A percentile compares a stretch with the other conserved stretches of the same genome.
Evolutionary conservation across 1,140 invertebrate species (phyloP).

Genomic region (Planococcus citri): DNA sequence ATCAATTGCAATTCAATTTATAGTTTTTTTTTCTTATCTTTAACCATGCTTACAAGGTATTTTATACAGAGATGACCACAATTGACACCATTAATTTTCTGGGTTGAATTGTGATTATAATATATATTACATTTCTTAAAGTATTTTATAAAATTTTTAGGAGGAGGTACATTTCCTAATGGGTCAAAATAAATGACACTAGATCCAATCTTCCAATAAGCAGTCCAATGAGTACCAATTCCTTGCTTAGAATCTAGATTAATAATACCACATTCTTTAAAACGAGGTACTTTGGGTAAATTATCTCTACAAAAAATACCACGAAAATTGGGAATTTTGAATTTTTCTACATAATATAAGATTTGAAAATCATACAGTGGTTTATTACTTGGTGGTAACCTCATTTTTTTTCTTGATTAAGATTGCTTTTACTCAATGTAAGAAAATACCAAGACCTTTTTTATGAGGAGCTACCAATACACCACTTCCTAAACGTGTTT

Average conservation of each 20-base stretch:
- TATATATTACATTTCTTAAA: neutral
- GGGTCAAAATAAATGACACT: neutral
- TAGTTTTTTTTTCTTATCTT: no score
- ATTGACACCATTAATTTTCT: neutral
- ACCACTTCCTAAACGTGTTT: neutral
- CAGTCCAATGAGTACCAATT: neutral
- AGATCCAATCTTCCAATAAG: neutral
- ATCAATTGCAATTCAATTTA: no score
- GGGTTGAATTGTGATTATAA: neutral
- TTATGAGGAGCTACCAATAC: neutral
- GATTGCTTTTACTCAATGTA: neutral
- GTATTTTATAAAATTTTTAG: neutral
- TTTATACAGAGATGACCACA: neutral
- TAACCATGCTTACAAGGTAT: no score
- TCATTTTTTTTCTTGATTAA: neutral
- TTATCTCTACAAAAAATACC: neutral
- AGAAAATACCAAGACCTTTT: neutral
- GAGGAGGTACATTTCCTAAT: neutral
- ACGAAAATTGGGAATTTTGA: neutral
- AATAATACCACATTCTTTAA: neutral
- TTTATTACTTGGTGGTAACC: neutral
- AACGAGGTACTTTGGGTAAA: neutral
- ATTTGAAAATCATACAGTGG: neutral
- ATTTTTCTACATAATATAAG: neutral
- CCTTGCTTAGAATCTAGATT: neutral